Evolutionary conservation across 1,140 invertebrate genomes (phyloP).

Genomic region (Glomeris maerens): DNA sequence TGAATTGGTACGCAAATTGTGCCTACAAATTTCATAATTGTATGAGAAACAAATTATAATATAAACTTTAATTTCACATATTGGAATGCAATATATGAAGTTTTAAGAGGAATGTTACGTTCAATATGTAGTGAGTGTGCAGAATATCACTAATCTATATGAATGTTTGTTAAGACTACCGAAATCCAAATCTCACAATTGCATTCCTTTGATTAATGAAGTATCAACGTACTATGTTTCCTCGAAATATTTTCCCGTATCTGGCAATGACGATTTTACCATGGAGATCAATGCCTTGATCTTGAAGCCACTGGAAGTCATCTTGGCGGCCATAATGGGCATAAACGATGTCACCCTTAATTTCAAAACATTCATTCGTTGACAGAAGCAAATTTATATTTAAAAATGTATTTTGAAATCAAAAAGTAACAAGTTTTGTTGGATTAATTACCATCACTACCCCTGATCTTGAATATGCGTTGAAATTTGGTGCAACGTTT

Average conservation of each 20-base stretch:
- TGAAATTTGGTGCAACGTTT: conserved; percentile 3
- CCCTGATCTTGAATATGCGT: conserved; percentile 18
- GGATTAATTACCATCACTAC: conserved; percentile 12
- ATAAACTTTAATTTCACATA: no score
- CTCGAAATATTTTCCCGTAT: conserved; percentile 38
- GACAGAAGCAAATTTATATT: neutral
- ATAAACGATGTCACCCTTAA: conserved; percentile 30
- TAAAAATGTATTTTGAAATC: no score
- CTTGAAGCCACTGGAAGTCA: conserved; percentile 31
- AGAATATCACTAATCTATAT: no score
- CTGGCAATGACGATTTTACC: conserved; percentile 34
- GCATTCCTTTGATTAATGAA: no score
- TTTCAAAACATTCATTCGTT: neutral
- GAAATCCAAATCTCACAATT: no score
- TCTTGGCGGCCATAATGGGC: conserved; percentile 35
- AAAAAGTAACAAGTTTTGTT: neutral
- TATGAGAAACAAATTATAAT: no score
- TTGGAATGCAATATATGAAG: no score
- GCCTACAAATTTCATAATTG: no score
- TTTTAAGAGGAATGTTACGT: no score
- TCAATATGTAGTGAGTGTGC: no score
- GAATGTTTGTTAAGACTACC: no score
- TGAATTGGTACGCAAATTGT: no score
- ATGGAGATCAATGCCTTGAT: conserved; percentile 24
- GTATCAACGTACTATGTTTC: conserved; percentile 31